Base-by-base conservation (phyloP, 2,888 invertebrate genomes). In the Gibbula magus region DNA sequence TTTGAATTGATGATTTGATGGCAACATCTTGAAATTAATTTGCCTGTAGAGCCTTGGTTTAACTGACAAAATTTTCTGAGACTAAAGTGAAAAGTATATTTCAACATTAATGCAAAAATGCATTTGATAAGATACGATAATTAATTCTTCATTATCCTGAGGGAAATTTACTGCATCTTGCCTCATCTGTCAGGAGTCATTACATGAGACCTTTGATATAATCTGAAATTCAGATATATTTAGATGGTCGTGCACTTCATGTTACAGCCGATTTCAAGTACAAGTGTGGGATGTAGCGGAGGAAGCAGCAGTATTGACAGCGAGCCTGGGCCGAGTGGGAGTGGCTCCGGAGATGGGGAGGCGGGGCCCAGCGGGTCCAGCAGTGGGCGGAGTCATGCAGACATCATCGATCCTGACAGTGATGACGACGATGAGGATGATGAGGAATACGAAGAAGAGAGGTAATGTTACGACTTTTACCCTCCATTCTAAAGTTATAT, bases 341-440 rank as follows among this genome's bases (percentile, higher is more conserved):
- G 74, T 74, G 39, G 73, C 18, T 77, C 51, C 2, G 29, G 52
- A 73, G 80, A n/a, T 52, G 39, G 61, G 51, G 52, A 45, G 32
- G 18, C 29, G 73, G 25, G 52, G 66, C 3, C 32, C 35, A 32
- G 75, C 52, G 20, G 77, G n/a, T 39, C 32, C 32, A 54, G 25
- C 39, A 70, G 79, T 45, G 61, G 67, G 29, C 61, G 74, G 54
- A 22, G 77, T 25, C 67, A 54, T 16, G 66, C 75, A 20, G 51
- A 52, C 13, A 29, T 61, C 16, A 52, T 70, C 18, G 78, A 61
- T 0, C 85, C 85, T 16, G 89, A 94, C 54, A 86, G 86, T 18
- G 85, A 87, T 35, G 93, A 93, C 4, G 92, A 92, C 5, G 83
- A 84, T 16, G 86, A 86, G 16, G 94, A 94, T 18, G 95, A 94